Evolutionary conservation across 30 jellyfish, hydroid and myxozoan species (phyloP).

Genomic region (Chrysaora quinquecirrha): DNA sequence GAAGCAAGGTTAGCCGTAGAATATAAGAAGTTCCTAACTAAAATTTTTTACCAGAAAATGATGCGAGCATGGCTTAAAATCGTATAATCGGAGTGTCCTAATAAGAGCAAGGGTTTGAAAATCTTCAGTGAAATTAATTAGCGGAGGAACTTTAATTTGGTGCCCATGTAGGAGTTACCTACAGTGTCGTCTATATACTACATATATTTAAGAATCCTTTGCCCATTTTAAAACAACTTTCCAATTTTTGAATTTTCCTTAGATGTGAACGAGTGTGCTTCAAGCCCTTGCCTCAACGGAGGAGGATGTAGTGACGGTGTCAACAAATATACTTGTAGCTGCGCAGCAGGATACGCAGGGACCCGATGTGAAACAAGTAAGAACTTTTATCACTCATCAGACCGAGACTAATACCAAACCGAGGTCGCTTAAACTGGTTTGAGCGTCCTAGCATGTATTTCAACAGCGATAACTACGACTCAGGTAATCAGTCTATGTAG

Average conservation of each 20-base stretch:
- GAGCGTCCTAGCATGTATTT: too few species aligned
- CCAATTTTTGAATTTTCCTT: too few species aligned
- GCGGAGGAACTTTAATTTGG: not conserved
- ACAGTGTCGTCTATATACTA: too few species aligned
- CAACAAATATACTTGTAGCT: conserved; percentile 15
- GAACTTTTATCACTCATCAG: not conserved
- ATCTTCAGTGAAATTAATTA: not conserved
- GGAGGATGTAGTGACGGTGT: conserved; percentile 37
- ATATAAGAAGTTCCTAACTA: too few species aligned
- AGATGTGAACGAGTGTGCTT: conserved; percentile 40
- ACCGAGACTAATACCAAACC: too few species aligned
- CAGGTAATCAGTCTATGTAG: too few species aligned
- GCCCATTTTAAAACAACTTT: not conserved
- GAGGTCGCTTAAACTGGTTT: too few species aligned
- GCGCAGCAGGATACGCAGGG: conserved; percentile 42
- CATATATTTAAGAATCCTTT: not conserved
- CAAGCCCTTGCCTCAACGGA: conserved; percentile 46
- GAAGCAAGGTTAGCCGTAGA: too few species aligned
- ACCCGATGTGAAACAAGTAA: conserved; percentile 28
- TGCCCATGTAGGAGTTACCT: too few species aligned
- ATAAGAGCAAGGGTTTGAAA: not conserved
- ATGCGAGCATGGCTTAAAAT: too few species aligned
- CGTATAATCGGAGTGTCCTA: not conserved
- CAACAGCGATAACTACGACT: too few species aligned
- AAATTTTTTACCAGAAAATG: too few species aligned